Base-by-base conservation (phyloP, 2,797 vertebrate genomes). In the Cuniculus paca region DNA sequence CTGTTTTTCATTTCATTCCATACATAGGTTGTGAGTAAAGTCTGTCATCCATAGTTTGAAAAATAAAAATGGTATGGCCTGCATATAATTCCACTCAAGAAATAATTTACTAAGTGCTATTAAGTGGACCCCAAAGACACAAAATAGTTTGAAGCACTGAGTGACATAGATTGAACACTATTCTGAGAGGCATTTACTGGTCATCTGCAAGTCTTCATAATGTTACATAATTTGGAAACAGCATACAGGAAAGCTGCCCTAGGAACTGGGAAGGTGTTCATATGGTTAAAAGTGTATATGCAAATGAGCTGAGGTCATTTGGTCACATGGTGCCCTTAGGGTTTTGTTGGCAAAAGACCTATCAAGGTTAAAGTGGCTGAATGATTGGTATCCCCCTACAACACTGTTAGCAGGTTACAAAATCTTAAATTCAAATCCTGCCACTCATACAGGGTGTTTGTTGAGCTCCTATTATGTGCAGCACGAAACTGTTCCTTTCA, bases 161-260 rank as follows among this genome's bases (percentile, higher is more conserved):
- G 17, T 82, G 56, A 50, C n/a, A 63, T 34, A 61, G 75, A 60
- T 50, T 61, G 36, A 84, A 88, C 39, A 81, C 58, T 54, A 11
- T 9, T 24, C 39, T 56, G 60, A 78, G 13, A 77, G 63, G 70
- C 19, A 9, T 60, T 31, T 56, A 6, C 39, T n/a, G 26, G 34
- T 83, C 28, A 85, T 93, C 58, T 50, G 36, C 10, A 96, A 93
- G 61, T 2, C 63, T 95, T 96, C 17, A 26, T 68, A 22, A 80
- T 83, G 50, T 65, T 80, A 56, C 0, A 24, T 63, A 63, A 83
- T 48, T 45, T 75, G 20, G 68, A 16, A 39, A 36, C n/a, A 77
- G 39, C 31, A 6, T 28, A 42, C 26, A 88, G 54, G 5, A 85
- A 36, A 8, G 19, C 26, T 84, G 34, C 39, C 17, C 39, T 9